These are phyloP conservation scores for Drosophila multiciliata DNA, from an alignment of 2,888 invertebrate genomes.

Conservation along the genomic window DNA sequence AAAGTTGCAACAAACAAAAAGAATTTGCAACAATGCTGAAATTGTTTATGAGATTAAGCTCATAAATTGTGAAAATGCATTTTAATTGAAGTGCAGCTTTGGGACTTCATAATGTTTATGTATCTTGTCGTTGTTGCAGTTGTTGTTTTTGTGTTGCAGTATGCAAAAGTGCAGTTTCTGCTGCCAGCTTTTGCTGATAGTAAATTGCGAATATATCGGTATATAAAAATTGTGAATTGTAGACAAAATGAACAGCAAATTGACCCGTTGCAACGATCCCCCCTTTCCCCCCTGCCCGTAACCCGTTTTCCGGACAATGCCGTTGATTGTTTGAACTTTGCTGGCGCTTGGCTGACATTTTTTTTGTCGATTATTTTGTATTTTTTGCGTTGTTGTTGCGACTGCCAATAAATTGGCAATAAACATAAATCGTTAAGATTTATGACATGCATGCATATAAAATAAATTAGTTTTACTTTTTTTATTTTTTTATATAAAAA, in stretches of 20 bases:
- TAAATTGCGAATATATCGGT: conserved; percentile 73
- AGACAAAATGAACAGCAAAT: conserved; percentile 60
- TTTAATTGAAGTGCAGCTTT: conserved; percentile 84
- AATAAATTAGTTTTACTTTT: conserved; percentile 61
- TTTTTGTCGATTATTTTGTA: conserved; percentile 23
- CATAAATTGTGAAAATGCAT: conserved; percentile 84
- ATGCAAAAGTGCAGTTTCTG: conserved; percentile 11
- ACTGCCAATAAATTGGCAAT: conserved; percentile 75
- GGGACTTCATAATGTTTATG: conserved; percentile 78
- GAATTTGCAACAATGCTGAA: conserved; percentile 64
- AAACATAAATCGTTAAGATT: conserved; percentile 71
- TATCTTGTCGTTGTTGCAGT: conserved; percentile 9
- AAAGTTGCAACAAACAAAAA: conserved; percentile 45
- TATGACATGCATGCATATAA: conserved; percentile 60
- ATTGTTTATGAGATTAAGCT: conserved; percentile 81
- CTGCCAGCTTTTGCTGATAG: conserved; percentile 57
- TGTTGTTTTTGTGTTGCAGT: conserved; percentile 9
- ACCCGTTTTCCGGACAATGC: conserved; percentile 59
- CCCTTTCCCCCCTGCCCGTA: neutral
- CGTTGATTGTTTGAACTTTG: conserved; percentile 79
- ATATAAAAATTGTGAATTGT: conserved; percentile 58
- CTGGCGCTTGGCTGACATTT: conserved; percentile 54
- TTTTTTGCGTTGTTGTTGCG: conserved; percentile 22
- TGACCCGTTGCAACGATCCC: conserved; percentile 7
- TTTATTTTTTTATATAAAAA: conserved; percentile 13